Evolutionary conservation across 2,797 vertebrate species (phyloP), one percentile per base, ranked within the genome.

Genomic region (Distichodus sexfasciatus): DNA sequence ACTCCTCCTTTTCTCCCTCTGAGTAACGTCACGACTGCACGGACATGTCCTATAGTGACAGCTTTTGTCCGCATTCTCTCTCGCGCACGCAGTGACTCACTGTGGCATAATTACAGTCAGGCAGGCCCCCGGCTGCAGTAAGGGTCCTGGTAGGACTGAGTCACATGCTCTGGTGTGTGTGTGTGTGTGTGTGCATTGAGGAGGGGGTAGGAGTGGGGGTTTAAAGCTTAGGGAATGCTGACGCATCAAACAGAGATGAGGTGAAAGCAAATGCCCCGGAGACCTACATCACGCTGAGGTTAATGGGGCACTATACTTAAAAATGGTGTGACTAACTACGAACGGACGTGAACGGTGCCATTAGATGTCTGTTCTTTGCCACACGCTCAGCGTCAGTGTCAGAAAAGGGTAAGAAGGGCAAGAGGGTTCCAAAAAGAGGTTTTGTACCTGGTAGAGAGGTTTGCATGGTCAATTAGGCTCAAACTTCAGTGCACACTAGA

Each of bases 11-110:
- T 40, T 43, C 12, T 28, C 33, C 15, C 23, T 24, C 24, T 75
- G 48, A 61, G 28, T 11, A 43, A 60, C 2, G 23, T 10, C 14
- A 10, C 36, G 8, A 62, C 12, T 43, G 60, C 48, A 35, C 53
- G 26, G 33, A 66, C 46, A 55, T 47, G 54, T 44, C 61, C 17
- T 10, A 28, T n/a, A 61, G 63, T 50, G 43, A 48, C 63, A 7
- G 48, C 35, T 67, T 66, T 66, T 28, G n/a, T 71, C 4, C 26
- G 28, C 17, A 31, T 15, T 38, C 26, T 57, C 35, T 58, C 46
- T 15, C 36, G 21, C 19, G 6, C 63, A 6, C 12, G 23, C 41
- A 28, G 17, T 76, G 68, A 67, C 48, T 76, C 74, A 76, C 15
- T 41, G 35, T 55, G 63, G 19, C 1, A 21, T 66, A 60, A 66